A percentile compares a stretch with the other conserved stretches of the same genome.
These are phyloP conservation scores for Heteromurus nitidus DNA, from an alignment of 2,888 invertebrate genomes.

Conservation along the genomic window DNA sequence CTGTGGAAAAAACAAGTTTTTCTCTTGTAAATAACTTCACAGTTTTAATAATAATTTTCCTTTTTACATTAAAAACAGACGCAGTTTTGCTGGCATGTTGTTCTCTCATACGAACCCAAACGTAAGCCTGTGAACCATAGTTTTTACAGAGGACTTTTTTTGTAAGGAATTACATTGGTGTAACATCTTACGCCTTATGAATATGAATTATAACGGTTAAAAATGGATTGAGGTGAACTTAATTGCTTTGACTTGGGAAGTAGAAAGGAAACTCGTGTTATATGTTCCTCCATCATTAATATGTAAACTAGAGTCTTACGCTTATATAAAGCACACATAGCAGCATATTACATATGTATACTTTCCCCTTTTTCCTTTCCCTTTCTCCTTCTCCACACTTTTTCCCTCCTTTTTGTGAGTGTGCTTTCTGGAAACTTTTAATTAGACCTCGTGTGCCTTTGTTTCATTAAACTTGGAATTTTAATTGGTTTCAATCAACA, in stretches of 20 bases:
- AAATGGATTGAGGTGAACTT: slow-evolving; percentile 53
- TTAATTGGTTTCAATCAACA: slow-evolving; percentile 67
- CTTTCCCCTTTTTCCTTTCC: background rate
- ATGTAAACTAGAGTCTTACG: no score
- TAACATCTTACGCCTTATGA: no score
- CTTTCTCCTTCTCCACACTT: background rate
- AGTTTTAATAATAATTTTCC: slow-evolving; percentile 51
- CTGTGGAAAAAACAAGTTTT: no score
- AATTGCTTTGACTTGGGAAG: slow-evolving; percentile 51
- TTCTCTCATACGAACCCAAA: background rate
- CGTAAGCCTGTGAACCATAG: no score
- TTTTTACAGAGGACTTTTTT: no score
- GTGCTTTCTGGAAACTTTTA: slow-evolving; percentile 63
- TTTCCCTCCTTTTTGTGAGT: slow-evolving; percentile 39
- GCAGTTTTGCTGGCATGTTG: background rate
- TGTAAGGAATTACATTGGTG: no score
- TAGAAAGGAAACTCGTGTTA: background rate
- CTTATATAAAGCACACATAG: no score
- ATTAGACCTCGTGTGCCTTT: slow-evolving; percentile 64
- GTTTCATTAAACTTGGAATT: slow-evolving; percentile 65
- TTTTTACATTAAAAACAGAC: slow-evolving; percentile 28
- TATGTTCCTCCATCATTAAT: no score
- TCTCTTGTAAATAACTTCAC: slow-evolving; percentile 55
- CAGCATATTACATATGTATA: no score
- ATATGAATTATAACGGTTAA: slow-evolving; percentile 39